Conservation (phyloP, 2,888 invertebrate genomes). For the Trilocha varians region DNA sequence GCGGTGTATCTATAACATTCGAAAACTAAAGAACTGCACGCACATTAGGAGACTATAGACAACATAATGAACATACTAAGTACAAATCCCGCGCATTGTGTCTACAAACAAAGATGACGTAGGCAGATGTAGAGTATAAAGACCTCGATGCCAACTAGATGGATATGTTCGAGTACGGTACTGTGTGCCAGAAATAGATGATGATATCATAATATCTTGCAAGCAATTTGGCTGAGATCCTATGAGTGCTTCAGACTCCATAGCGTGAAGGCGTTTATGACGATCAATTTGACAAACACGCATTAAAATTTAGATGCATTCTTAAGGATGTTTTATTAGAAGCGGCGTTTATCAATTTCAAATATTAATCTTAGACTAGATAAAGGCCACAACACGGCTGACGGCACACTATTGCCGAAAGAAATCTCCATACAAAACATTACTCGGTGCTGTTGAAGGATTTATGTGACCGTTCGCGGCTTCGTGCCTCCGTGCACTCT, state of each 20-base stretch:
- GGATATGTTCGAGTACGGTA: conserved; percentile 35
- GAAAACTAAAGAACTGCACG: conserved; percentile 33
- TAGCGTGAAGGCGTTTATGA: conserved; percentile 11
- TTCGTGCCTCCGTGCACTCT: conserved; percentile 48
- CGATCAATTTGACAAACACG: conserved; percentile 7
- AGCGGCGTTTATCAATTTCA: conserved; percentile 53
- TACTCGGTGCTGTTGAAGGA: conserved; percentile 64
- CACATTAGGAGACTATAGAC: conserved; percentile 28
- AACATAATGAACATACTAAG: conserved; percentile 43
- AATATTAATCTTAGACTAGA: conserved; percentile 66
- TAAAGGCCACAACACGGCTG: conserved; percentile 59
- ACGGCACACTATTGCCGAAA: conserved; percentile 60
- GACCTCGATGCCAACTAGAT: conserved; percentile 44
- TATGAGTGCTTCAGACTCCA: conserved; percentile 25
- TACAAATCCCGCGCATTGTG: conserved; percentile 28
- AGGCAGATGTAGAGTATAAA: conserved; percentile 36
- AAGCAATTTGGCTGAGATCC: conserved; percentile 36
- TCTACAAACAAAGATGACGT: conserved; percentile 36
- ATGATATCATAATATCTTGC: conserved; percentile 56
- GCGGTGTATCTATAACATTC: conserved; percentile 50
- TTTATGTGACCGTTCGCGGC: conserved; percentile 62
- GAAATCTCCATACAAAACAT: conserved; percentile 74
- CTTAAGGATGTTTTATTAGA: conserved; percentile 32
- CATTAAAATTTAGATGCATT: background rate
- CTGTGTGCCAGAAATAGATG: conserved; percentile 52